A percentile compares a stretch with the other conserved stretches of the same genome.
Conservation (phyloP, 1,140 invertebrate species). For the Drosophila insularis region DNA sequence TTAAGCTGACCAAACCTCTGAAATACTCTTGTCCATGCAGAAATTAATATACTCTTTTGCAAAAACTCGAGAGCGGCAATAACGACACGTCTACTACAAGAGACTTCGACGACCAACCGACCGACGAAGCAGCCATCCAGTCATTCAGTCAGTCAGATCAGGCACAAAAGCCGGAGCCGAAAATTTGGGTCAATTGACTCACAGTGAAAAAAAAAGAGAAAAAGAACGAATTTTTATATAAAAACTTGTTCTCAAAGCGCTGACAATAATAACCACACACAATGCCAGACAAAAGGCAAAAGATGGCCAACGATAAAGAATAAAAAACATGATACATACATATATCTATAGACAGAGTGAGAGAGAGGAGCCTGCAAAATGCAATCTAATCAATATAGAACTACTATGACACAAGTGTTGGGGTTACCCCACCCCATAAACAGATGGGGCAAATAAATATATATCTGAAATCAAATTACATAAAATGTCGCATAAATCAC, state of each 20-base stretch:
- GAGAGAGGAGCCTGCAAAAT: constrained; percentile 1
- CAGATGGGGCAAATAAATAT: background rate
- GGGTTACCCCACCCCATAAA: background rate
- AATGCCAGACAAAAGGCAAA: constrained; percentile 3
- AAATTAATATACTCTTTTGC: constrained; percentile 3
- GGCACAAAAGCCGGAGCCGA: constrained; percentile 47
- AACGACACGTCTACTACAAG: constrained; percentile 50
- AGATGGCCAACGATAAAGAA: constrained; percentile 40
- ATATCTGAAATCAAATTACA: constrained; percentile 26
- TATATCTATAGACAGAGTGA: background rate
- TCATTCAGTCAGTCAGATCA: constrained; percentile 8
- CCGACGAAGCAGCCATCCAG: background rate
- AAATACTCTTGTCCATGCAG: background rate
- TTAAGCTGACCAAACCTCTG: background rate
- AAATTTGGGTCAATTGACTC: constrained; percentile 60
- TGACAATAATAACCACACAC: constrained; percentile 49
- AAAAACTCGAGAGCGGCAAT: constrained; percentile 36
- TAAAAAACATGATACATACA: background rate
- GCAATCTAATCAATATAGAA: constrained; percentile 4
- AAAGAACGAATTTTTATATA: constrained; percentile 24
- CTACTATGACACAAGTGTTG: background rate
- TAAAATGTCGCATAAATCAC: constrained; percentile 46
- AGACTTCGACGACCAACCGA: constrained; percentile 15
- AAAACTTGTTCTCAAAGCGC: constrained; percentile 56
- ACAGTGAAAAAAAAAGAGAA: constrained; percentile 24